Evolutionary conservation across 2,888 invertebrate genomes (phyloP), one percentile per base, ranked within the genome.

Genomic region (Trilocha varians): DNA sequence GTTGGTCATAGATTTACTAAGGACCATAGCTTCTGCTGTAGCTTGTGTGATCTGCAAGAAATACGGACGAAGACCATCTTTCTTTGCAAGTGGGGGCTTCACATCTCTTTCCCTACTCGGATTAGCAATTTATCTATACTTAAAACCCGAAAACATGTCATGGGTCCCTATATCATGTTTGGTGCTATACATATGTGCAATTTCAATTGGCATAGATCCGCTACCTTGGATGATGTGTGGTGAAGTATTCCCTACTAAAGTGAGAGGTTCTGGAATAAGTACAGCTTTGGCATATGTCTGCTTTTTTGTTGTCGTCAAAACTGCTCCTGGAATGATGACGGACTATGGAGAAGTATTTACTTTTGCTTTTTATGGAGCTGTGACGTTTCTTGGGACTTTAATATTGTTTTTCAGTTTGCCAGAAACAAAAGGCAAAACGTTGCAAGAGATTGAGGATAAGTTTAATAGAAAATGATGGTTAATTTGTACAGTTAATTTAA

Each of bases 201-300:
- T 90, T 38, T 86, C 88, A 1, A 77, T 89, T 40, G 91, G 92
- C 0, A 61, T 90, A 13, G 86, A 90, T 9, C 91, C 92, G 0
- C 59, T 93, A 39, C 92, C 93, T 0, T 93, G 93, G 89, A 89
- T 91, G 18, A 89, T 93, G 88, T 90, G 91, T 50, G 92, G 92
- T 0, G 93, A 93, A 70, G 78, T 93, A 0, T 92, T 92, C 57
- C 88, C 91, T 1, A 85, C 87, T 1, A 85, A 79, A 43, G 85
- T 87, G 0, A 78, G 91, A 0, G 92, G 92, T 0, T 89, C 91
- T 0, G 91, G 92, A 0, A 78, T 91, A 8, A 88, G 90, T 39
- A 87, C 91, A 1, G 88, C 89, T n/a, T 87, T 89, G 18, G 88
- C 89, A 0, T 92, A 90, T 57, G 60, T 88, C 4, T 83, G 90